Percentiles rank a stretch among this genome's conserved stretches.
Evolutionary conservation across 2,888 invertebrate genomes (phyloP).

Genomic region (Lagria hirta): DNA sequence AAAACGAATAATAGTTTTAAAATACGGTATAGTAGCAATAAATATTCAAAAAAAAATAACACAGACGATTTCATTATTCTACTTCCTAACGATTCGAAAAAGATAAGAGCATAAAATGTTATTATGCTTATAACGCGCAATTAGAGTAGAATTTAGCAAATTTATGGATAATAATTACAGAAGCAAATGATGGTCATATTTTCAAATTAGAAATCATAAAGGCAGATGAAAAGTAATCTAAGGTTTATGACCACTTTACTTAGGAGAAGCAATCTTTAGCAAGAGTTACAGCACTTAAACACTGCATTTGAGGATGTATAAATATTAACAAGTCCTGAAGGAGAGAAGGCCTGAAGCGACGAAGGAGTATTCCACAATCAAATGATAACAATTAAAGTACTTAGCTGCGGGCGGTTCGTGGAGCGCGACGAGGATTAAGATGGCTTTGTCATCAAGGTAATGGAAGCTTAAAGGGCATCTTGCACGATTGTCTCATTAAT

Average conservation of each 20-base stretch:
- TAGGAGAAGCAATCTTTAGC: slow-evolving; percentile 32
- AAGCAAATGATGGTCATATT: slow-evolving; percentile 29
- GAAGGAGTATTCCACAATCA: slow-evolving; percentile 31
- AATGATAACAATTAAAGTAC: slow-evolving; percentile 53
- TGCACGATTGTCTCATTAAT: slow-evolving; percentile 52
- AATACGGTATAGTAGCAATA: too few relatives aligned
- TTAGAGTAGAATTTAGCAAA: slow-evolving; percentile 35
- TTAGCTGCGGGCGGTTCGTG: slow-evolving; percentile 43
- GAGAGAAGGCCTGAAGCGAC: slow-evolving; percentile 19
- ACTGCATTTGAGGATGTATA: slow-evolving; percentile 43
- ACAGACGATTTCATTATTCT: too few relatives aligned
- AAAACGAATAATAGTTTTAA: too few relatives aligned
- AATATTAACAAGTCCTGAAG: slow-evolving; percentile 45
- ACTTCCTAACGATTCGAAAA: too few relatives aligned
- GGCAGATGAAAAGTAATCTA: slow-evolving; percentile 38
- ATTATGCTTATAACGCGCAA: slow-evolving; percentile 31
- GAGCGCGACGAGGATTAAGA: slow-evolving; percentile 49
- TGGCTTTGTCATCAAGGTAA: slow-evolving; percentile 55
- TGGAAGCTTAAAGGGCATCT: slow-evolving; percentile 49
- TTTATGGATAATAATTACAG: slow-evolving; percentile 30
- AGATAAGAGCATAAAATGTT: too few relatives aligned
- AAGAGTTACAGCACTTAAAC: slow-evolving; percentile 43
- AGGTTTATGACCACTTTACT: slow-evolving; percentile 37
- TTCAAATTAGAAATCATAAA: slow-evolving; percentile 40
- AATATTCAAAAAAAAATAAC: too few relatives aligned